A percentile compares a stretch with the other conserved stretches of the same genome.
phyloP scores from a whole-genome alignment of 2,113 vertebrate genomes.

The Spea multiplicata region DNA sequence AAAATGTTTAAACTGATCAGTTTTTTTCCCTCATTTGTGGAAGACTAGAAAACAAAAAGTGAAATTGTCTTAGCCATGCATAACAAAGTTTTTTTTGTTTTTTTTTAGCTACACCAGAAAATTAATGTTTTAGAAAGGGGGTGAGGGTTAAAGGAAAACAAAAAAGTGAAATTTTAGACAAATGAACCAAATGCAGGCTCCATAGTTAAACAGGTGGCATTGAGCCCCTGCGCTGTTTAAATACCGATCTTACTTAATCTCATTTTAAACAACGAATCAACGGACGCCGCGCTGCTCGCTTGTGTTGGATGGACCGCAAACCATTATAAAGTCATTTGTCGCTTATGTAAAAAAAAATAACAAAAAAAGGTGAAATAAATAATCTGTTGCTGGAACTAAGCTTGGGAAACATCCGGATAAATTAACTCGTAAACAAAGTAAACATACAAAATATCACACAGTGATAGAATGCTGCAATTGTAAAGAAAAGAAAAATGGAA shows the following conservation, averaged over 20 bases:
- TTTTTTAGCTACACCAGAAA: slow-evolving; percentile 82
- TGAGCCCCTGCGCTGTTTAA: too few species aligned
- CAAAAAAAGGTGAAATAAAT: slow-evolving; percentile 78
- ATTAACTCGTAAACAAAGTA: slow-evolving; percentile 91
- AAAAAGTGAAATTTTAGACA: too few species aligned
- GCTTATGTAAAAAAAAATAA: slow-evolving; percentile 77
- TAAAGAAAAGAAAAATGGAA: slow-evolving; percentile 32
- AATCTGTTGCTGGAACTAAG: slow-evolving; percentile 80
- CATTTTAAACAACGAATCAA: background rate
- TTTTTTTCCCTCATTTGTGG: slow-evolving; percentile 75
- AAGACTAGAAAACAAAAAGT: slow-evolving; percentile 98
- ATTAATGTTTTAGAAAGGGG: slow-evolving; percentile 68
- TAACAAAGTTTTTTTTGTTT: slow-evolving; percentile 91
- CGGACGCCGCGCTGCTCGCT: background rate
- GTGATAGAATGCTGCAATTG: slow-evolving; percentile 90
- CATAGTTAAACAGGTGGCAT: too few species aligned
- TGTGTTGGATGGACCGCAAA: slow-evolving; percentile 10
- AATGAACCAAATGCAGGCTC: too few species aligned
- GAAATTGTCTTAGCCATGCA: slow-evolving; percentile 95
- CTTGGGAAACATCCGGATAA: slow-evolving; percentile 82
- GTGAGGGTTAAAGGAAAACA: background rate
- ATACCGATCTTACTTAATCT: too few species aligned
- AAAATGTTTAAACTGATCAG: slow-evolving; percentile 92
- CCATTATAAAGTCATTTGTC: slow-evolving; percentile 57
- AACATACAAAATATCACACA: slow-evolving; percentile 96